These are phyloP conservation scores for Salvelinus alpinus DNA, from an alignment of 2,113 vertebrate genomes.

Conservation along the genomic window DNA sequence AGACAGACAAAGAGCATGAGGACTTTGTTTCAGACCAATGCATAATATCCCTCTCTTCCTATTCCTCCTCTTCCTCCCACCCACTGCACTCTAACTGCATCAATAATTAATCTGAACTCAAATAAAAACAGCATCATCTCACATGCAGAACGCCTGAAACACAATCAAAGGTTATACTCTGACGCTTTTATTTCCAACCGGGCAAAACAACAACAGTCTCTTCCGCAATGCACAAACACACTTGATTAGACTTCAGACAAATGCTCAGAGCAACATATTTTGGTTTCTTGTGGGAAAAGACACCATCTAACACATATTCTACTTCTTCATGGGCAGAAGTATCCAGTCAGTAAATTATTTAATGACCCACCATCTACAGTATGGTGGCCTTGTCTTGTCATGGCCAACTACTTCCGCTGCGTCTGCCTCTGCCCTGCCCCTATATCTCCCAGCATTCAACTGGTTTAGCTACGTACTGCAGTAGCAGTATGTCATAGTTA, in stretches of 20 bases:
- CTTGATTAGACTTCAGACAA: background rate
- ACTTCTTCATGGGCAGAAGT: constrained; percentile 44
- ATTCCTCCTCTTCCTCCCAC: constrained; percentile 29
- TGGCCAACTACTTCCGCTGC: background rate
- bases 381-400: background rate
- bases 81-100: constrained; percentile 66
- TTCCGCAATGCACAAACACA: background rate
- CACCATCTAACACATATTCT: constrained; percentile 13
- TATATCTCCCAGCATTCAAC: background rate
- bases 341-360: constrained; percentile 53
- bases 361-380: constrained; percentile 1
- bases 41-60: background rate
- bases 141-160: constrained; percentile 44
- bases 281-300: background rate
- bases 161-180: constrained; percentile 50
- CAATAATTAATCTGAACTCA: constrained; percentile 76
- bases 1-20: background rate
- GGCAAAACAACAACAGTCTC: constrained; percentile 19
- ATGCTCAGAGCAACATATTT: background rate
- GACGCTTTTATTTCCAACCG: background rate
- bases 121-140: constrained; percentile 74
- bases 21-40: background rate
- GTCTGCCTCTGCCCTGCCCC: background rate
- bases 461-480: background rate
- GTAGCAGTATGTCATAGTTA: too few relatives aligned